These are phyloP conservation scores for Anarhynchus alexandrinus DNA, from an alignment of 2,113 vertebrate genomes.

Conservation along the genomic window DNA sequence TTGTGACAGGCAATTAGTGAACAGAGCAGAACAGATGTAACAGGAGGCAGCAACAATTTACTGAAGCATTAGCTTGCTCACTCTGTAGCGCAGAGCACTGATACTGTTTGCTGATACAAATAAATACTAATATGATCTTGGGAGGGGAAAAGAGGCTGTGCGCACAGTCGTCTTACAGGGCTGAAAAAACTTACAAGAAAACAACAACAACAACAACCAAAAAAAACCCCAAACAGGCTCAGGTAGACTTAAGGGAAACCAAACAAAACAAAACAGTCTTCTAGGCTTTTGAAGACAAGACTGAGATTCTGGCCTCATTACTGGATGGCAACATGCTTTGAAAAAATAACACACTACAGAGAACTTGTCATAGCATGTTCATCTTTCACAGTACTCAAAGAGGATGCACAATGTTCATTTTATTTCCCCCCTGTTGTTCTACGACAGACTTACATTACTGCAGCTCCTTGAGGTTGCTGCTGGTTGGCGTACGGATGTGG, in stretches of 20 bases:
- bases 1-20: constrained; percentile 79
- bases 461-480: not conserved
- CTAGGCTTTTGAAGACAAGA: not conserved
- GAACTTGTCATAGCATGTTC: not conserved
- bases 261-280: not conserved
- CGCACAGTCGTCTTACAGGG: not conserved
- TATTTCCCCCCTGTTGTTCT: not conserved
- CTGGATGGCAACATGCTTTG: not conserved
- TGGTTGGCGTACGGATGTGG: not conserved
- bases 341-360: not conserved
- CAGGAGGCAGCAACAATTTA: constrained; percentile 60
- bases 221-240: not conserved
- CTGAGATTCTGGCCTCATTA: not conserved
- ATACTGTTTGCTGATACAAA: constrained; percentile 57
- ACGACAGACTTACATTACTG: not conserved
- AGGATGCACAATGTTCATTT: not conserved
- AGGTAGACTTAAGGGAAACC: not conserved
- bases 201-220: not conserved
- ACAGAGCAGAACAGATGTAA: constrained; percentile 68
- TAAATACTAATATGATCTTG: constrained; percentile 39
- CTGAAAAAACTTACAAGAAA: not conserved
- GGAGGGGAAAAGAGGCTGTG: not conserved
- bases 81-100: constrained; percentile 18
- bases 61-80: constrained; percentile 48
- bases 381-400: not conserved